Conservation (phyloP, 2,113 vertebrate species). For the Colistium nudipinnis region DNA sequence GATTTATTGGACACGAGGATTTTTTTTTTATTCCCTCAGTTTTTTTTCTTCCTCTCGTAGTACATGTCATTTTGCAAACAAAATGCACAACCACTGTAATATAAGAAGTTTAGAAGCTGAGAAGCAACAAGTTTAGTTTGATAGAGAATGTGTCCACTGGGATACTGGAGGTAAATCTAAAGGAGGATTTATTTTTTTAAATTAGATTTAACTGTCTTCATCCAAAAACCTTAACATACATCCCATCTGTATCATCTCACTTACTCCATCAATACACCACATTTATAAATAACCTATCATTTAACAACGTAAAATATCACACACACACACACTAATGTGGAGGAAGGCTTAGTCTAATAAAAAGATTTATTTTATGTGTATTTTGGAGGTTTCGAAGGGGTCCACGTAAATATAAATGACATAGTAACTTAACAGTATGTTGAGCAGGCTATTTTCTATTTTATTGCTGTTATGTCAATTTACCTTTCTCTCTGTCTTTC, state of each 20-base stretch:
- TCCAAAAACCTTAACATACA: neutral
- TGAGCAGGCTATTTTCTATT: conserved; percentile 5
- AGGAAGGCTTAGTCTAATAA: neutral
- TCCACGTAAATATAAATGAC: conserved; percentile 3
- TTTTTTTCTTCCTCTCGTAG: neutral
- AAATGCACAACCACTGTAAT: neutral
- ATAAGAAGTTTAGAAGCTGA: conserved; percentile 9
- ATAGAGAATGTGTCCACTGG: conserved; percentile 15
- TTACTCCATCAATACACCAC: neutral
- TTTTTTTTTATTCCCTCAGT: neutral
- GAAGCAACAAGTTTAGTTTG: conserved; percentile 12
- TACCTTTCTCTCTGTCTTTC: conserved; percentile 21
- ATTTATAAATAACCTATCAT: neutral
- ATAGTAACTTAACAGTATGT: neutral
- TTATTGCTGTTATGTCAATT: conserved; percentile 30
- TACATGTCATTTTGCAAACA: conserved; percentile 6
- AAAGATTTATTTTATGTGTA: conserved; percentile 13
- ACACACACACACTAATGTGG: neutral
- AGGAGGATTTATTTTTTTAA: conserved; percentile 7
- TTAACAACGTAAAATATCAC: neutral
- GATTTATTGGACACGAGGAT: conserved; percentile 42
- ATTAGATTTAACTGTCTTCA: conserved; percentile 1
- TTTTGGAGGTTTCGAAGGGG: neutral
- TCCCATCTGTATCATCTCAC: neutral
- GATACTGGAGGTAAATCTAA: conserved; percentile 13